A percentile compares a stretch with the other conserved stretches of the same genome.
These are phyloP conservation scores for Sepiola atlantica DNA, from an alignment of 2,888 invertebrate genomes.

Conservation along the genomic window DNA sequence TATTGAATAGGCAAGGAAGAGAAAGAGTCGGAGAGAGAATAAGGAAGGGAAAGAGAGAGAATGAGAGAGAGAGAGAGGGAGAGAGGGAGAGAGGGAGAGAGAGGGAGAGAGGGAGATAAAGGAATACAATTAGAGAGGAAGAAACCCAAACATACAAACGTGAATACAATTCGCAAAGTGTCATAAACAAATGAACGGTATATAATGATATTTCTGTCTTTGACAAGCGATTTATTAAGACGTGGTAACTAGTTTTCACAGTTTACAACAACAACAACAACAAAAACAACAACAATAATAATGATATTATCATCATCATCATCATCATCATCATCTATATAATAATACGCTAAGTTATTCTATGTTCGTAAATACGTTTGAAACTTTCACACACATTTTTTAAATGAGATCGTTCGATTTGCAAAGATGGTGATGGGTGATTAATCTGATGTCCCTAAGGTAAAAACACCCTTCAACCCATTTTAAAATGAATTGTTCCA, in stretches of 20 bases:
- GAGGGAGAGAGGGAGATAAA: not conserved
- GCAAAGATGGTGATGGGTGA: too few relatives aligned
- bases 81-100: not conserved
- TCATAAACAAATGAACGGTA: not conserved
- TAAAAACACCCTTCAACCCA: too few relatives aligned
- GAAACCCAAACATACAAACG: not conserved
- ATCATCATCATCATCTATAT: too few relatives aligned
- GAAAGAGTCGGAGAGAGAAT: not conserved
- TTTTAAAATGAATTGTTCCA: too few relatives aligned
- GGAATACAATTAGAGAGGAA: not conserved
- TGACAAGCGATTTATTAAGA: not conserved
- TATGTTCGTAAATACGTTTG: too few relatives aligned
- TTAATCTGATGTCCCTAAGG: too few relatives aligned
- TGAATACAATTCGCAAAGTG: not conserved
- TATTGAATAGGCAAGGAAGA: not conserved
- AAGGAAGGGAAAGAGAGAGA: not conserved
- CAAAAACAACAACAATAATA: too few relatives aligned
- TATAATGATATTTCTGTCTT: not conserved
- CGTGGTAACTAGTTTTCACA: slow-evolving; percentile 18
- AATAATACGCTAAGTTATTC: too few relatives aligned
- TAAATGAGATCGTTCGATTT: too few relatives aligned
- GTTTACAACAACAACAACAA: not conserved
- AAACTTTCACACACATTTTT: too few relatives aligned
- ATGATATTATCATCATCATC: too few relatives aligned
- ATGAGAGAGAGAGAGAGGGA: not conserved